Percentiles rank a stretch among this genome's conserved stretches.
Conservation (phyloP, 2,113 vertebrate species). For the Capreolus pygargus region DNA sequence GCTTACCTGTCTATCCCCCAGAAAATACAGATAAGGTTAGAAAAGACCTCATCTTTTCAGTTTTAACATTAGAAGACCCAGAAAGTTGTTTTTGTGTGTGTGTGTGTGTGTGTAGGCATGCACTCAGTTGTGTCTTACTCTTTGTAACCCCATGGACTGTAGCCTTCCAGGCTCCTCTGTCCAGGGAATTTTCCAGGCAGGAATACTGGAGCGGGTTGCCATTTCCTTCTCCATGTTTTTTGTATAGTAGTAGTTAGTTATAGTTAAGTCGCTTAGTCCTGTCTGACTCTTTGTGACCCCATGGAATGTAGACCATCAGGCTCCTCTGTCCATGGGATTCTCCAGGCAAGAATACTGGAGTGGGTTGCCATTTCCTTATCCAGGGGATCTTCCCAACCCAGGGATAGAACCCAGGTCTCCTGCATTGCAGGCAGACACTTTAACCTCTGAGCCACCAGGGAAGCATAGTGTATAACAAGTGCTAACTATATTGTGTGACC, state of each 20-base stretch:
- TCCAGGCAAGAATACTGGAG: too few relatives aligned
- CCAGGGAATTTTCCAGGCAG: not conserved
- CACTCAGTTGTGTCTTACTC: not conserved
- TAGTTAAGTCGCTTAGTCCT: too few relatives aligned
- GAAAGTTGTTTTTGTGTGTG: not conserved
- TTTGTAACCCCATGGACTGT: not conserved
- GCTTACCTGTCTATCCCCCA: not conserved
- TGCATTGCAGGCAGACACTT: too few relatives aligned
- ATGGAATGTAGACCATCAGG: too few relatives aligned
- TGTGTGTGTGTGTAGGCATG: accelerated
- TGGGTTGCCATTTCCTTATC: too few relatives aligned
- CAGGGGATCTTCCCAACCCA: too few relatives aligned
- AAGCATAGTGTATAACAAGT: not conserved
- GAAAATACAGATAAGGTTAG: not conserved
- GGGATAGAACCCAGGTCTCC: too few relatives aligned
- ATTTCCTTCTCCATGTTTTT: not conserved
- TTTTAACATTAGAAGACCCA: not conserved
- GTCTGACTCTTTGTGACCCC: too few relatives aligned
- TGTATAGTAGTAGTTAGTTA: too few relatives aligned
- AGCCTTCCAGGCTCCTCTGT: not conserved
- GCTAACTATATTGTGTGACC: not conserved
- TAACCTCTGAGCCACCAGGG: too few relatives aligned
- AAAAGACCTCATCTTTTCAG: not conserved
- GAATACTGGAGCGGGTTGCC: not conserved
- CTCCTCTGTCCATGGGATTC: too few relatives aligned